Conservation (phyloP, 2,113 vertebrate species). For the Isichthys henryi region DNA sequence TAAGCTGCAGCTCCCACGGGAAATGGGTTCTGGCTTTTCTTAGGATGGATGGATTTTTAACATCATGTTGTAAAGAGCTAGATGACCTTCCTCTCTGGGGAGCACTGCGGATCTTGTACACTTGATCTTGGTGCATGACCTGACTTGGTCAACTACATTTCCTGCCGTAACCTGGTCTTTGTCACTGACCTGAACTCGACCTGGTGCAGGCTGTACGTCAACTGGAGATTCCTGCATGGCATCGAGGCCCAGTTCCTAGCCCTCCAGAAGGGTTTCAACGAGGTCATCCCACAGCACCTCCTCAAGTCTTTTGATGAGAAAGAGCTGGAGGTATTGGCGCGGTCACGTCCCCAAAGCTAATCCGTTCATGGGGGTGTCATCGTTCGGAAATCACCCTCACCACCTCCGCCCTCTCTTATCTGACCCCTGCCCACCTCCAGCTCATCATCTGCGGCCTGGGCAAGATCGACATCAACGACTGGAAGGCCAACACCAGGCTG, state of each 20-base stretch:
- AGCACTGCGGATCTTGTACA: neutral
- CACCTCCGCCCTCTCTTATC: neutral
- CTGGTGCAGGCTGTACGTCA: constrained; percentile 79
- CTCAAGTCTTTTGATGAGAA: constrained; percentile 98
- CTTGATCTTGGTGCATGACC: neutral
- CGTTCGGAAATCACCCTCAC: neutral
- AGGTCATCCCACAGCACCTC: constrained; percentile 97
- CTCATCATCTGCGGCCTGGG: constrained; percentile 95
- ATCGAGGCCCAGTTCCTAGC: constrained; percentile 97
- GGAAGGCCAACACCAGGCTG: constrained; percentile 94
- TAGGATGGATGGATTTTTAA: neutral
- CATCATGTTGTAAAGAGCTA: neutral
- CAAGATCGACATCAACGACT: constrained; percentile 95
- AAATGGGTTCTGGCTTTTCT: accelerated
- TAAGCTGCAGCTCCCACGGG: neutral
- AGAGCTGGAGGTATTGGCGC: constrained; percentile 80
- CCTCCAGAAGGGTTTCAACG: constrained; percentile 97
- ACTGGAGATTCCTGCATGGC: constrained; percentile 97
- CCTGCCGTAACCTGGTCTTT: neutral
- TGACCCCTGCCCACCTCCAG: constrained; percentile 49
- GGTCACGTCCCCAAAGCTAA: neutral
- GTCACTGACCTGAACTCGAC: neutral
- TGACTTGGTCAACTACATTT: neutral
- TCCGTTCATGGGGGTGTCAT: neutral
- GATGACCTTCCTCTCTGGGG: neutral